Percentiles rank a stretch among this genome's conserved stretches.
Conservation (phyloP, 2,888 invertebrate species). For the Hesperia comma region DNA sequence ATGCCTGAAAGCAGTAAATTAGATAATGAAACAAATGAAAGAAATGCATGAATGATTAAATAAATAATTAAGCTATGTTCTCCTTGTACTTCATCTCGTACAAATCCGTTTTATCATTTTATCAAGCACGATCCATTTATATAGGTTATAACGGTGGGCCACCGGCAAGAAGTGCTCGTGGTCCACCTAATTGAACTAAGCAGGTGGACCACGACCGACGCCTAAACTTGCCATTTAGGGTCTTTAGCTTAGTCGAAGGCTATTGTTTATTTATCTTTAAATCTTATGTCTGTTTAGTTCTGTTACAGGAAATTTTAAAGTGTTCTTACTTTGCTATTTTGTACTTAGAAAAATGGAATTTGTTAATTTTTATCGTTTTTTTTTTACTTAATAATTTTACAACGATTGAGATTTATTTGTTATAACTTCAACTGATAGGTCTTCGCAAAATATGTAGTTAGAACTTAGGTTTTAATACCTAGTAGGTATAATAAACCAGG, state of each 20-base stretch:
- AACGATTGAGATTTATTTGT: slow-evolving; percentile 52
- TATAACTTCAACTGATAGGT: slow-evolving; percentile 46
- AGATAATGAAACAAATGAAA: too few species aligned
- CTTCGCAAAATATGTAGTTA: slow-evolving; percentile 65
- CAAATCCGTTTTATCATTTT: too few species aligned
- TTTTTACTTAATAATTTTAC: slow-evolving; percentile 45
- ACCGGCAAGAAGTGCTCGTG: too few species aligned
- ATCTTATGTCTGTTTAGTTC: slow-evolving; percentile 24
- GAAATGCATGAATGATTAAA: too few species aligned
- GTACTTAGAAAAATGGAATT: slow-evolving; percentile 53
- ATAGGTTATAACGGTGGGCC: too few species aligned
- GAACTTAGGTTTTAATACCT: slow-evolving; percentile 78
- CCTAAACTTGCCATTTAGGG: slow-evolving; percentile 50
- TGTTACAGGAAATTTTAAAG: slow-evolving; percentile 41
- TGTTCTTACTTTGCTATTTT: slow-evolving; percentile 39
- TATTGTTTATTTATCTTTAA: slow-evolving; percentile 20
- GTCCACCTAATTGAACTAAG: too few species aligned
- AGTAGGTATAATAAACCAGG: slow-evolving; percentile 71
- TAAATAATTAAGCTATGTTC: too few species aligned
- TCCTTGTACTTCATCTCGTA: too few species aligned
- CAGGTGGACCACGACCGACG: too few species aligned
- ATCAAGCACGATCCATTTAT: too few species aligned
- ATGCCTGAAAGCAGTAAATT: too few species aligned
- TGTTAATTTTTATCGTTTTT: slow-evolving; percentile 49
- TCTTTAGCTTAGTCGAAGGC: slow-evolving; percentile 33